Conservation (phyloP, 2,888 invertebrate genomes). For the Arge pagana region DNA sequence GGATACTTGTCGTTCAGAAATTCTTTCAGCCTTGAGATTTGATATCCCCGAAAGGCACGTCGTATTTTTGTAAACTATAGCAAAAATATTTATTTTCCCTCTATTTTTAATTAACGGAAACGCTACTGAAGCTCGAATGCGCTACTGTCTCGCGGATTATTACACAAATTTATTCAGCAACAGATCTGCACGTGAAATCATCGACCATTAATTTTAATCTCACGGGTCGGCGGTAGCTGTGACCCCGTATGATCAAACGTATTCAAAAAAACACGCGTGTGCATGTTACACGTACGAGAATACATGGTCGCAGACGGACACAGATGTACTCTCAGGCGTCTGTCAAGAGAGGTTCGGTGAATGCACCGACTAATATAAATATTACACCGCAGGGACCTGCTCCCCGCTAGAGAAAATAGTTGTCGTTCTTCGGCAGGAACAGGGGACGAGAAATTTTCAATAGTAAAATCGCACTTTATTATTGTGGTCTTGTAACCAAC, state of each 20-base stretch:
- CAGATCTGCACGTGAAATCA: no score
- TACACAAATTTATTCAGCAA: no score
- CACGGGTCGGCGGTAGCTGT: conserved; percentile 14
- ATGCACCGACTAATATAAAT: conserved; percentile 53
- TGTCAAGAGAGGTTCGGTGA: conserved; percentile 26
- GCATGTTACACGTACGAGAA: neutral
- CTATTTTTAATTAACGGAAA: no score
- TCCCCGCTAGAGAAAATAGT: conserved; percentile 36
- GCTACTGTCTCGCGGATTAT: no score
- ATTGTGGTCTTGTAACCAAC: conserved; percentile 28
- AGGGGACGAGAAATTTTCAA: conserved; percentile 27
- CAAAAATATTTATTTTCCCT: no score
- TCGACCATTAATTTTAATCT: conserved; percentile 10
- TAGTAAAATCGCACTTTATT: conserved; percentile 45
- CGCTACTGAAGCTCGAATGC: no score
- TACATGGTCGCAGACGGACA: conserved; percentile 26
- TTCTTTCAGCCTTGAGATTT: no score
- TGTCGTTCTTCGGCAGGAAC: conserved; percentile 27
- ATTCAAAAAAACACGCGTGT: neutral
- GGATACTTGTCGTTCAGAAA: no score
- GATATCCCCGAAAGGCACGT: no score
- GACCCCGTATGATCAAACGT: conserved; percentile 16
- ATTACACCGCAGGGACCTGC: conserved; percentile 45
- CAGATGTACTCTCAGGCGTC: conserved; percentile 24
- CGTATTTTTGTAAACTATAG: no score